Percentiles rank a stretch among this genome's conserved stretches.
Conservation (phyloP, 2,113 vertebrate species). For the Leucopsar rothschildi region DNA sequence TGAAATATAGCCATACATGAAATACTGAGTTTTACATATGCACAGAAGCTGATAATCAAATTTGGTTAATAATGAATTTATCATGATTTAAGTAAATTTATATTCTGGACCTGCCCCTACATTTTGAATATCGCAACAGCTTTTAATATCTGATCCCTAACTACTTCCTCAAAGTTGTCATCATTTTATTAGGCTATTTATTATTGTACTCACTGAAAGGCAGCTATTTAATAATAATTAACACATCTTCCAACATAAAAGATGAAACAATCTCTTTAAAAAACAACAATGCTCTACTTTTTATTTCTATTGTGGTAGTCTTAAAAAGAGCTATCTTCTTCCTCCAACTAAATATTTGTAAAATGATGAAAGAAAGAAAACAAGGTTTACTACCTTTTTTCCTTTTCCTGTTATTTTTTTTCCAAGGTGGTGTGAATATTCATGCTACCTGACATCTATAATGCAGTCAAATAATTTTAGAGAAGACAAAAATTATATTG, state of each 20-base stretch:
- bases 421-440: not conserved
- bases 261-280: constrained; percentile 8
- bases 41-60: not conserved
- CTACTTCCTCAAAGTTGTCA: not conserved
- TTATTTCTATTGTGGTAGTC: not conserved
- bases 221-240: constrained; percentile 59
- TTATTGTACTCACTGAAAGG: constrained; percentile 32
- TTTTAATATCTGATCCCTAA: not conserved
- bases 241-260: constrained; percentile 34
- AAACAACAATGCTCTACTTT: not conserved
- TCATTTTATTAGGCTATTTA: constrained; percentile 56
- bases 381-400: not conserved
- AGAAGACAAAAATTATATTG: not conserved
- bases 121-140: not conserved
- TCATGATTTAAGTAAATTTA: not conserved
- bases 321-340: constrained; percentile 1
- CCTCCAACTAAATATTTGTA: not conserved
- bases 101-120: not conserved
- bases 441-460: not conserved
- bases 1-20: not conserved
- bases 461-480: not conserved
- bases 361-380: constrained; percentile 3
- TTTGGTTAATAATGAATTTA: not conserved
- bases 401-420: not conserved
- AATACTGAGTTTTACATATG: not conserved